phyloP scores from a whole-genome alignment of 2,888 invertebrate genomes.

The Lysandra coridon region DNA sequence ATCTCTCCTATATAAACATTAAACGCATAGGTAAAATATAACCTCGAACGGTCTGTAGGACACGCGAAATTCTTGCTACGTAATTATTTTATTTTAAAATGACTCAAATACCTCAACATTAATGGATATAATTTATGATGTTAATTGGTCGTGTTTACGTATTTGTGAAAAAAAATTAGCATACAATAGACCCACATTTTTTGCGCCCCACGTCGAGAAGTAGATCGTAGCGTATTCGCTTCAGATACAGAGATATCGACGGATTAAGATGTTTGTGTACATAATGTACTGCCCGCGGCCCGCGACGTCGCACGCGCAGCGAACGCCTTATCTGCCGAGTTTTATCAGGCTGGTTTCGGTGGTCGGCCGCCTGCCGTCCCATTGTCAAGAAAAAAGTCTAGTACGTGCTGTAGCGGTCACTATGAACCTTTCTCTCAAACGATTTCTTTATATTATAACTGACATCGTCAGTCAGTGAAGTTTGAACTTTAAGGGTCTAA shows the following conservation, averaged over 20 bases:
- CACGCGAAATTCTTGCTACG: background rate
- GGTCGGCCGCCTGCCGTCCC: background rate
- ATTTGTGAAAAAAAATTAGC: background rate
- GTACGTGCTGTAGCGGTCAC: background rate
- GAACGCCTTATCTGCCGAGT: background rate
- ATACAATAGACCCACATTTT: background rate
- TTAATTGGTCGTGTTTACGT: background rate
- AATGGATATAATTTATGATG: background rate
- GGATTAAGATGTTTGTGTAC: slow-evolving; percentile 3
- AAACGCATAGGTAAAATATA: background rate
- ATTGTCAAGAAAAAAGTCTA: background rate
- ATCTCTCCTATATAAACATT: no score
- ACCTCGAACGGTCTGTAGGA: background rate
- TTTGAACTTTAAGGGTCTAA: no score
- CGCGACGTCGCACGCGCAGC: background rate
- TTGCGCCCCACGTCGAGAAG: background rate
- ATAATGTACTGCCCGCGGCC: background rate
- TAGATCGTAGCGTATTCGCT: background rate
- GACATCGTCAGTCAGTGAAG: no score
- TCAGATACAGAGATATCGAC: background rate
- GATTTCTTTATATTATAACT: no score
- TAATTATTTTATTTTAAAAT: background rate
- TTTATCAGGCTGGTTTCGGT: background rate
- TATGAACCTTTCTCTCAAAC: no score
- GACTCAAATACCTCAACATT: background rate